Base-by-base conservation (phyloP, 2,797 vertebrate genomes). In the Rhinella marina region DNA sequence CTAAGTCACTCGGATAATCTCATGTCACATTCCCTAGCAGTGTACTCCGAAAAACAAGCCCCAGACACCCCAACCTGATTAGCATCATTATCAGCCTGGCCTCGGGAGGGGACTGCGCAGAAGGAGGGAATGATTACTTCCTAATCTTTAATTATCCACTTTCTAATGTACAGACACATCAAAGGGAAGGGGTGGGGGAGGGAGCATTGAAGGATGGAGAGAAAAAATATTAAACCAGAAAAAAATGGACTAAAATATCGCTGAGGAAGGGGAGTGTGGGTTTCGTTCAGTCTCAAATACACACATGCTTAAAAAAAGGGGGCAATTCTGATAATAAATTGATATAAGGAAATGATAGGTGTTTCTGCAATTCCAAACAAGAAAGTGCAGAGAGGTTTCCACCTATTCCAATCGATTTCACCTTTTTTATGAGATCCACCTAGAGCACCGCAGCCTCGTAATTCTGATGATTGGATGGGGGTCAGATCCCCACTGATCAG, bases 111-210 rank as follows among this genome's bases (percentile, higher is more conserved):
- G 84, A 78, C 80, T 72, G 72, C 59, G 59, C 61, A 81, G 23
- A 83, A 86, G 78, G 19, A 85, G 84, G 84, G 61, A 61, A 89
- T 89, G 88, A 86, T 89, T 89, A 89, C 61, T 89, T 89, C 84
- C 88, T 86, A 89, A 89, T 89, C 84, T 89, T 89, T 89, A 86
- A 89, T 89, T 89, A 89, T 89, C 79, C 88, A 89, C 80, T 89
- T 89, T 89, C 79, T 86, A 89, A 78, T 83, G 88, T 89, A 86
- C 88, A 86, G 88, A 82, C 84, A 89, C 88, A 89, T 89, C 88
- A 89, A 89, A 89, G 88, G 52, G 29, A 89, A 88, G 61, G 50
- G 79, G 77, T 32, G 14, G 11, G 56, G 81, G 84, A 57, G 73
- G 41, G 82, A 87, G 79, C 10, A 16, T 73, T 1, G 19, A 52